Percentiles rank a stretch among this genome's conserved stretches.
Conservation (phyloP, 2,888 invertebrate species). For the Trichogramma dendrolimi region DNA sequence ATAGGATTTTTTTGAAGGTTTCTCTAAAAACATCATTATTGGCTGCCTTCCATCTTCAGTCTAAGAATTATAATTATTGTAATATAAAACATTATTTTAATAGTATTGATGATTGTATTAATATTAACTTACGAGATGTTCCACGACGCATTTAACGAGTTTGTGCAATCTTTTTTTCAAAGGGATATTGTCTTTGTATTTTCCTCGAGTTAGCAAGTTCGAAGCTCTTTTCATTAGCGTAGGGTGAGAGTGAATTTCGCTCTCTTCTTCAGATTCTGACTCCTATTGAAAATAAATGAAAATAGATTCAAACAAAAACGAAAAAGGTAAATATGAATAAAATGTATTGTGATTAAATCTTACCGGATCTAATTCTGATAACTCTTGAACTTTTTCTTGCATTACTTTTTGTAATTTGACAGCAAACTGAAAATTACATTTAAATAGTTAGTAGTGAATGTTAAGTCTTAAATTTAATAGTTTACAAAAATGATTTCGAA, state of each 20-base stretch:
- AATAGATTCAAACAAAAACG: slow-evolving; percentile 61
- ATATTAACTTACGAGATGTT: slow-evolving; percentile 58
- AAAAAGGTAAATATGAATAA: slow-evolving; percentile 39
- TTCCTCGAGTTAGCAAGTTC: slow-evolving; percentile 51
- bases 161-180: slow-evolving; percentile 76
- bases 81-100: slow-evolving; percentile 2
- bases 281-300: slow-evolving; percentile 52
- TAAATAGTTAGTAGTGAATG: slow-evolving; percentile 15
- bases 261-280: slow-evolving; percentile 46
- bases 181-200: slow-evolving; percentile 58
- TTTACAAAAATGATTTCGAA: neutral
- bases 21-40: slow-evolving; percentile 90
- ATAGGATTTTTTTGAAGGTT: slow-evolving; percentile 90
- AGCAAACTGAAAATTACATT: slow-evolving; percentile 61
- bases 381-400: slow-evolving; percentile 74
- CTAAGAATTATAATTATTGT: slow-evolving; percentile 45
- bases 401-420: slow-evolving; percentile 78
- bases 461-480: neutral
- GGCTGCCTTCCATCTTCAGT: slow-evolving; percentile 77
- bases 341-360: neutral
- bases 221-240: slow-evolving; percentile 49
- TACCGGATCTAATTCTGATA: slow-evolving; percentile 64
- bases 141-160: slow-evolving; percentile 72
- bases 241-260: slow-evolving; percentile 44
- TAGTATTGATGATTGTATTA: neutral